Evolutionary conservation across 2,113 vertebrate species (phyloP), one percentile per base, ranked within the genome.

Genomic region (Catagonus wagneri): DNA sequence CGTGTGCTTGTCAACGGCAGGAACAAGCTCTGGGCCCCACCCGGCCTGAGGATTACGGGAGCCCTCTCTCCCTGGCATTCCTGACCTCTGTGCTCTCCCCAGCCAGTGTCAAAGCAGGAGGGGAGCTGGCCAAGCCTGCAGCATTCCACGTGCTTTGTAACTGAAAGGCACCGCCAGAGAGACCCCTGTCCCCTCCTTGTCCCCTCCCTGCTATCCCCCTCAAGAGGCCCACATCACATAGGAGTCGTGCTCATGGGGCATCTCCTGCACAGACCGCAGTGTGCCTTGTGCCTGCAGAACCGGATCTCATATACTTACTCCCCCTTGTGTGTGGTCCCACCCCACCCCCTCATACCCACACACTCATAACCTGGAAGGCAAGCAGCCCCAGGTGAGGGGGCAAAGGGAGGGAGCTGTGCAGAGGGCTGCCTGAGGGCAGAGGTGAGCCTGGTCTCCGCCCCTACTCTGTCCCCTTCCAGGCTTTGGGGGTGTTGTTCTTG

Each of bases 11-110:
- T 79, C 78, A 89, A 22, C 84, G 92, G 83, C 3, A 69, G 50
- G 78, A 94, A 89, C 94, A 97, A 74, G 75, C 83, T 61, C 68
- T 61, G 63, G 23, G 79, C 74, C 61, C 83, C 16, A 0, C 85
- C 76, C n/a, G 88, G 84, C 50, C 83, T 83, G 66, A 90, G 44
- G 54, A 29, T 20, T 58, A 58, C 76, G 34, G 0, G 6, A 20
- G 15, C 56, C 34, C 54, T 39, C n/a, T 44, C 61, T 86, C 60
- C 16, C 10, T 27, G 0, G 1, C 10, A 5, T 29, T 15, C n/a
- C 60, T 50, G 2, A 58, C 44, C 63, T 60, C 65, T 63, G 52
- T 25, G 17, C 25, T 74, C 71, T 83, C 25, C 76, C 32, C 72
- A 66, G 32, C 17, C 12, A 39, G 23, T 13, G 3, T 16, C 44